These are phyloP conservation scores for Sakesphorus luctuosus DNA, from an alignment of 2,113 vertebrate genomes.

Conservation along the genomic window DNA sequence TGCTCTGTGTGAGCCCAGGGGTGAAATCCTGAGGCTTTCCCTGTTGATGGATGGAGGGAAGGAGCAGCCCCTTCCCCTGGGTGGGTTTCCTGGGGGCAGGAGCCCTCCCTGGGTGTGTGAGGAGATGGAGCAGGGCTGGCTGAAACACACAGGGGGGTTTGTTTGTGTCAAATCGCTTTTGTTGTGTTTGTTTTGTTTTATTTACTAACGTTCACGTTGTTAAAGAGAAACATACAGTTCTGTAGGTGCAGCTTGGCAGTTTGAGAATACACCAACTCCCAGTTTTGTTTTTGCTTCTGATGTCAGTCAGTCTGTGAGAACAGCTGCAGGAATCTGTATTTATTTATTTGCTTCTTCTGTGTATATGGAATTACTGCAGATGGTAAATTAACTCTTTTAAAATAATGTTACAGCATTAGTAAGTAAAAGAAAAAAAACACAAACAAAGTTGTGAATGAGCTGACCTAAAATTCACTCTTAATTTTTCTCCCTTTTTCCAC, in stretches of 20 bases:
- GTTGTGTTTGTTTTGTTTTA: fast-evolving
- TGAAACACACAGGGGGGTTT: not conserved
- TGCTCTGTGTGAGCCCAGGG: too few species aligned
- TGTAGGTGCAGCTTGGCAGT: not conserved
- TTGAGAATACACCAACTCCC: fast-evolving
- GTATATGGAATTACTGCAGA: not conserved
- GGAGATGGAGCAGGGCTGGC: not conserved
- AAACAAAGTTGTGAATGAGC: not conserved
- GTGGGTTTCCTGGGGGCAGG: not conserved
- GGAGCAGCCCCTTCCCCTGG: fast-evolving
- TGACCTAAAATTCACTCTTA: not conserved
- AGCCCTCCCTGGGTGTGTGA: fast-evolving
- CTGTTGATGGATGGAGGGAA: not conserved
- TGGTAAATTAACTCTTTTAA: not conserved
- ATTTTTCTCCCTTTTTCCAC: not conserved
- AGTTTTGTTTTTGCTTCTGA: not conserved
- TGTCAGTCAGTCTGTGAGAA: not conserved
- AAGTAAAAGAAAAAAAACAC: not conserved
- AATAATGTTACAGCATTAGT: not conserved
- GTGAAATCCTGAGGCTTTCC: not conserved
- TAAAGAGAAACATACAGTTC: fast-evolving
- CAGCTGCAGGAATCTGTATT: not conserved
- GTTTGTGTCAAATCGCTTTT: not conserved
- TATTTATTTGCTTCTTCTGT: not conserved
- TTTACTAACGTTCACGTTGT: not conserved